Conservation (phyloP, 2,888 invertebrate species). For the Protonemura montana region DNA sequence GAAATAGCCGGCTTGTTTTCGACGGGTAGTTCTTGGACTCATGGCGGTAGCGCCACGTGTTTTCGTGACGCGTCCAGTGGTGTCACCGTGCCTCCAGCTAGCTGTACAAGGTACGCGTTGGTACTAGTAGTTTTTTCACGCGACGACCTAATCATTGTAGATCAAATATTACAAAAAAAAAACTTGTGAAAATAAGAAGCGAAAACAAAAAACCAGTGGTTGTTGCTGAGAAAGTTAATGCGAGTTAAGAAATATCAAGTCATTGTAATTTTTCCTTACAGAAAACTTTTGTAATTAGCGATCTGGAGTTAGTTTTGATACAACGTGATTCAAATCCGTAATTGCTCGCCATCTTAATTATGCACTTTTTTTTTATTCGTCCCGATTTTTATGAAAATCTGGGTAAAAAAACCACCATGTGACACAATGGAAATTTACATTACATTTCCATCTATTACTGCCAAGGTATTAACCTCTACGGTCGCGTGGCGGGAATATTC, state of each 20-base stretch:
- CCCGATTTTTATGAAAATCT: neutral
- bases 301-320: neutral
- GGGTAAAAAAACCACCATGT: neutral
- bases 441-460: neutral
- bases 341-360: neutral
- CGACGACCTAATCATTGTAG: no score
- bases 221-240: no score
- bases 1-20: neutral
- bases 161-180: no score
- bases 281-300: neutral
- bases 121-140: neutral
- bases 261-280: neutral
- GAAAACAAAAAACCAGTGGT: no score
- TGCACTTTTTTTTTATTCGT: neutral
- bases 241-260: no score
- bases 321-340: neutral
- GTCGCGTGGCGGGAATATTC: neutral
- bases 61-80: neutral
- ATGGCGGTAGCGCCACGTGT: neutral
- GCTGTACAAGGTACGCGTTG: neutral
- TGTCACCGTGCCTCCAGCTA: neutral
- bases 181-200: no score
- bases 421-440: slow-evolving; percentile 7
- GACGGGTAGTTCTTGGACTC: neutral
- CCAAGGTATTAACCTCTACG: neutral